Conservation (phyloP, 2,797 vertebrate genomes). For the Hapalemur alaotrensis region DNA sequence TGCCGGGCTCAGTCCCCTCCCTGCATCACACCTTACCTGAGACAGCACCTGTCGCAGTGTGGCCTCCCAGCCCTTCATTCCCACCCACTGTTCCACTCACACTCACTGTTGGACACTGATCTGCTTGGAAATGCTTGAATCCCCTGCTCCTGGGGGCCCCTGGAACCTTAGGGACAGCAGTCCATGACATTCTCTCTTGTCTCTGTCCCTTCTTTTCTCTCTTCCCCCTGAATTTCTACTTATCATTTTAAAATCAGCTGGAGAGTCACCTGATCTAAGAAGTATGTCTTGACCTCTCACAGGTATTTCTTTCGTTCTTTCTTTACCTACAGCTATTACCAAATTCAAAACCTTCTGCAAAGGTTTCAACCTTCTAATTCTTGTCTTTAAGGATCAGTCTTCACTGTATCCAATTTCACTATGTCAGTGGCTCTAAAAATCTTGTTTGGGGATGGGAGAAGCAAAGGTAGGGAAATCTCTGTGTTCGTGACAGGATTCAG, state of each 20-base stretch:
- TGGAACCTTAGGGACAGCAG: rapidly evolving
- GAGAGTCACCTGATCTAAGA: background rate
- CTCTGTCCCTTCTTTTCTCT: background rate
- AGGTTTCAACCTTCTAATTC: background rate
- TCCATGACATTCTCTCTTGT: rapidly evolving
- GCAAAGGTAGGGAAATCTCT: background rate
- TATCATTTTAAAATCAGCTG: background rate
- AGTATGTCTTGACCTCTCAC: background rate
- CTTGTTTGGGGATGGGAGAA: background rate
- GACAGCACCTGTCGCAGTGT: rapidly evolving
- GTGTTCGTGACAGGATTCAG: background rate
- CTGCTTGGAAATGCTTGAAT: background rate
- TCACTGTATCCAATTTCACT: background rate
- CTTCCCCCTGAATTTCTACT: background rate
- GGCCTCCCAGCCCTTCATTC: rapidly evolving
- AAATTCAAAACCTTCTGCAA: background rate
- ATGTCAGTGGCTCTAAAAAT: background rate
- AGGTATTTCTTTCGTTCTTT: no score
- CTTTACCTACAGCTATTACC: background rate
- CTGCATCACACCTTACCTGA: background rate
- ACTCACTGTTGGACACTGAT: rapidly evolving
- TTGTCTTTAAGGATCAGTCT: background rate
- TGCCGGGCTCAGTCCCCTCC: background rate
- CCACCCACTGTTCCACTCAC: background rate
- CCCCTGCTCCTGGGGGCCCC: rapidly evolving